A percentile compares a stretch with the other conserved stretches of the same genome.
These are phyloP conservation scores for Rhaphigaster nebulosa DNA, from an alignment of 2,888 invertebrate genomes.

Conservation along the genomic window DNA sequence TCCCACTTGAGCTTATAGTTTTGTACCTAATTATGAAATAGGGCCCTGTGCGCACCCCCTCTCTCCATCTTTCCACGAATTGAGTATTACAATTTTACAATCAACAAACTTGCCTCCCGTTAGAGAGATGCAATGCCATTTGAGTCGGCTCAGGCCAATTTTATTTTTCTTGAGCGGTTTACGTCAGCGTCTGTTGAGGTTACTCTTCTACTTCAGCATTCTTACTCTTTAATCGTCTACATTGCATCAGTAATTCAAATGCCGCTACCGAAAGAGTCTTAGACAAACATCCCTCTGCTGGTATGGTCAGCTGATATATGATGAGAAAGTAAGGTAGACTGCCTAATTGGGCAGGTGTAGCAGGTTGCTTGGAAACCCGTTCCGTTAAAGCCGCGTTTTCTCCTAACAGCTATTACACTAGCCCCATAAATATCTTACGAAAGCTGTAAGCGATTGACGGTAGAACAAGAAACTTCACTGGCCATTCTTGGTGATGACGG, in stretches of 20 bases:
- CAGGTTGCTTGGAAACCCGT: slow-evolving; percentile 36
- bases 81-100: no score
- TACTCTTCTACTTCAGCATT: not conserved
- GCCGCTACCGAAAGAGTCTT: not conserved
- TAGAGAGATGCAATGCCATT: no score
- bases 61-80: no score
- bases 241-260: not conserved
- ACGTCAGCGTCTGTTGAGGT: no score
- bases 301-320: not conserved
- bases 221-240: no score
- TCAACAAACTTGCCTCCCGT: no score
- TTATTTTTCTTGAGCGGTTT: no score
- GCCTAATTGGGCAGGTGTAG: slow-evolving; percentile 31
- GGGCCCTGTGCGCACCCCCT: no score
- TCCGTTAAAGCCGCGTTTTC: not conserved
- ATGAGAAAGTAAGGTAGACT: slow-evolving; percentile 9
- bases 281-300: not conserved
- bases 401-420: slow-evolving; percentile 44
- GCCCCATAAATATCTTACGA: slow-evolving; percentile 45
- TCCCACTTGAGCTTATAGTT: no score
- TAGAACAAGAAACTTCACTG: slow-evolving; percentile 4
- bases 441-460: slow-evolving; percentile 45
- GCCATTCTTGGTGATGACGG: not conserved
- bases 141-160: no score
- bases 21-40: no score